These are phyloP conservation scores for Butorides virescens DNA, from an alignment of 2,113 vertebrate genomes.

Conservation along the genomic window DNA sequence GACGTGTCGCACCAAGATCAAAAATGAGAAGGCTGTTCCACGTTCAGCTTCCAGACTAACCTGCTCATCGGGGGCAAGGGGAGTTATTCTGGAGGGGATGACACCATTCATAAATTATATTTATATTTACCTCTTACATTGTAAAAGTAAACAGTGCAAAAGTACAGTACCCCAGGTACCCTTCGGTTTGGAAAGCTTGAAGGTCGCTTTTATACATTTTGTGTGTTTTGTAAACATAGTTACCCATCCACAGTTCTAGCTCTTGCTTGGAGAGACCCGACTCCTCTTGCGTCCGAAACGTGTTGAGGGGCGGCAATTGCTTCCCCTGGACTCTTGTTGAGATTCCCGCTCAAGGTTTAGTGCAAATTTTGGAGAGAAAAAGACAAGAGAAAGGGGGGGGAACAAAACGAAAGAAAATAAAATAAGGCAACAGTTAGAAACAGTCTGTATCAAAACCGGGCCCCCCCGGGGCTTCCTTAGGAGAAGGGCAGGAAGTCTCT, in stretches of 20 bases:
- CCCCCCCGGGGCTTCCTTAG: slow-evolving; percentile 66
- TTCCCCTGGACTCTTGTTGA: slow-evolving; percentile 17
- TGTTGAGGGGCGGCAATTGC: slow-evolving; percentile 10
- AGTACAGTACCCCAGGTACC: slow-evolving; percentile 63
- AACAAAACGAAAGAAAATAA: slow-evolving; percentile 35
- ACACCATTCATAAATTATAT: slow-evolving; percentile 69
- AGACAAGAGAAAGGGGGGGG: not conserved
- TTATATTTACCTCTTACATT: slow-evolving; percentile 70
- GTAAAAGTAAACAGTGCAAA: slow-evolving; percentile 76
- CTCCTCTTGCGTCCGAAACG: slow-evolving; percentile 18
- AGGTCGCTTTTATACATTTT: slow-evolving; percentile 63
- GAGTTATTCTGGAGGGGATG: slow-evolving; percentile 1
- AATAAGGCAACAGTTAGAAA: slow-evolving; percentile 94
- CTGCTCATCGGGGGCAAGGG: slow-evolving; percentile 44
- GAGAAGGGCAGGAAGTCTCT: slow-evolving; percentile 92
- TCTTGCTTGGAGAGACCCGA: slow-evolving; percentile 50
- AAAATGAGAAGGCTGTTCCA: slow-evolving; percentile 44
- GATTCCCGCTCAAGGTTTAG: slow-evolving; percentile 78
- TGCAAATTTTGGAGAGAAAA: slow-evolving; percentile 83
- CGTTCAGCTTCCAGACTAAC: slow-evolving; percentile 71
- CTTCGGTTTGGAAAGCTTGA: slow-evolving; percentile 47
- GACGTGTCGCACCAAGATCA: slow-evolving; percentile 53
- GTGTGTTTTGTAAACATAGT: slow-evolving; percentile 78
- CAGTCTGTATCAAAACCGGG: slow-evolving; percentile 77
- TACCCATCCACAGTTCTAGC: slow-evolving; percentile 66